phyloP scores from a whole-genome alignment of 2,888 invertebrate genomes.

The Diadegma fenestrale region DNA sequence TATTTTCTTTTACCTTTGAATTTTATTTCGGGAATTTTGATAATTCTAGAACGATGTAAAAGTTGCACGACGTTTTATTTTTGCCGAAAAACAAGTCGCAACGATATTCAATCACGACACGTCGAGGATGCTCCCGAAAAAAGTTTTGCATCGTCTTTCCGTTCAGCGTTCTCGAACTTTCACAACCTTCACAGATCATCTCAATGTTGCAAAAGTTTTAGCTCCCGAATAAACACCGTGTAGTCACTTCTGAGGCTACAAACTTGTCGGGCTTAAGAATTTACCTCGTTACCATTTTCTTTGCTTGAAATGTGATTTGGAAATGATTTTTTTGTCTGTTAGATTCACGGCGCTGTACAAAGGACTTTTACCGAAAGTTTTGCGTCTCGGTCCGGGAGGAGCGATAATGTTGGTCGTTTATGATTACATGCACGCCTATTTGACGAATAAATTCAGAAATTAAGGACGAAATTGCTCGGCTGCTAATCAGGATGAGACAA shows the following conservation, averaged over 20 bases:
- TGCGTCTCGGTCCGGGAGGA: slow-evolving; percentile 96
- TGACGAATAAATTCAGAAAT: slow-evolving; percentile 86
- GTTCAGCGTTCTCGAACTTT: no score
- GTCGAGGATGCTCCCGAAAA: no score
- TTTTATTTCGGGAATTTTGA: no score
- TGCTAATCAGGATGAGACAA: neutral
- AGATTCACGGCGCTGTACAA: slow-evolving; percentile 95
- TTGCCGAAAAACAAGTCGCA: no score
- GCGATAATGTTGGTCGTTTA: slow-evolving; percentile 98
- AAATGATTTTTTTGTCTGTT: slow-evolving; percentile 23
- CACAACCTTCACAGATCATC: no score
- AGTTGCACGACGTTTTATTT: no score
- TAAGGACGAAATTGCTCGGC: slow-evolving; percentile 46
- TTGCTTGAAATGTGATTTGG: neutral
- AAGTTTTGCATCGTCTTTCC: no score
- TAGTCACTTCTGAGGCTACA: neutral
- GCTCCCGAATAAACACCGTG: neutral
- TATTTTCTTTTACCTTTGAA: slow-evolving; percentile 3
- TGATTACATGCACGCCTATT: slow-evolving; percentile 92
- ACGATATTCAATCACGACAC: no score
- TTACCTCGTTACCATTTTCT: neutral
- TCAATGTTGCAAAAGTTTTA: neutral
- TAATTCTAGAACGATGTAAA: no score
- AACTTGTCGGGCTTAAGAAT: neutral
- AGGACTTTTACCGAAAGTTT: slow-evolving; percentile 95